Conservation (phyloP, 2,888 invertebrate species). For the Drosophila demipolita region DNA sequence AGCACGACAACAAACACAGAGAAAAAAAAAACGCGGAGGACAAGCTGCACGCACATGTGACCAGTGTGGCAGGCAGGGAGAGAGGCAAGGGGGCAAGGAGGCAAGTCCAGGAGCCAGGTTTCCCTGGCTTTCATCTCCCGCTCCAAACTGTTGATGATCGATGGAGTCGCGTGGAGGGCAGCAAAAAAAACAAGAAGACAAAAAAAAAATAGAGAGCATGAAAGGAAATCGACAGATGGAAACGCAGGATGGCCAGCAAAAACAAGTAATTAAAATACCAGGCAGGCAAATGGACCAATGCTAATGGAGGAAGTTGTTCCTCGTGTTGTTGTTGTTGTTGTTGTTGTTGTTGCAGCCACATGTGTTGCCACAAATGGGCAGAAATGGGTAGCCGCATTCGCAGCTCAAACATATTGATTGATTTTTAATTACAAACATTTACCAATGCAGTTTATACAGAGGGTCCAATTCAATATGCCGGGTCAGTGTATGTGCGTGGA, state of each 20-base stretch:
- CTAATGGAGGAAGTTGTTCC: conserved; percentile 3
- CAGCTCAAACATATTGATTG: conserved; percentile 73
- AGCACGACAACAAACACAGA: conserved; percentile 9
- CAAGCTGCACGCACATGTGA: conserved; percentile 53
- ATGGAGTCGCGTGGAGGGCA: conserved; percentile 36
- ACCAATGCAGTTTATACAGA: conserved; percentile 56
- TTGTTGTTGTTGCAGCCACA: conserved; percentile 60
- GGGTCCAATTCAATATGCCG: conserved; percentile 34
- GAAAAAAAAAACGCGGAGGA: not conserved
- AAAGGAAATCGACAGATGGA: conserved; percentile 42
- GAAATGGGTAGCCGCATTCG: conserved; percentile 40
- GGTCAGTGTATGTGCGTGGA: not conserved
- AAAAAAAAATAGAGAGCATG: conserved; percentile 1
- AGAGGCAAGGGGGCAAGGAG: not conserved
- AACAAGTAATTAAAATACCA: conserved; percentile 79
- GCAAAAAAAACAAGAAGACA: not conserved
- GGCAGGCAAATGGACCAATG: conserved; percentile 69
- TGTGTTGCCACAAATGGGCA: conserved; percentile 73
- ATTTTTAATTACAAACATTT: conserved; percentile 79
- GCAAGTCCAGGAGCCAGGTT: not conserved
- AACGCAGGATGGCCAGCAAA: conserved; percentile 26
- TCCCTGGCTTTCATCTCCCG: conserved; percentile 1
- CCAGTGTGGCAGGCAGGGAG: conserved; percentile 3
- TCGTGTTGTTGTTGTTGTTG: conserved; percentile 18
- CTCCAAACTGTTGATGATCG: conserved; percentile 57